A percentile compares a stretch with the other conserved stretches of the same genome.
Evolutionary conservation across 2,797 vertebrate genomes (phyloP).

Genomic region (Florisuga fusca): DNA sequence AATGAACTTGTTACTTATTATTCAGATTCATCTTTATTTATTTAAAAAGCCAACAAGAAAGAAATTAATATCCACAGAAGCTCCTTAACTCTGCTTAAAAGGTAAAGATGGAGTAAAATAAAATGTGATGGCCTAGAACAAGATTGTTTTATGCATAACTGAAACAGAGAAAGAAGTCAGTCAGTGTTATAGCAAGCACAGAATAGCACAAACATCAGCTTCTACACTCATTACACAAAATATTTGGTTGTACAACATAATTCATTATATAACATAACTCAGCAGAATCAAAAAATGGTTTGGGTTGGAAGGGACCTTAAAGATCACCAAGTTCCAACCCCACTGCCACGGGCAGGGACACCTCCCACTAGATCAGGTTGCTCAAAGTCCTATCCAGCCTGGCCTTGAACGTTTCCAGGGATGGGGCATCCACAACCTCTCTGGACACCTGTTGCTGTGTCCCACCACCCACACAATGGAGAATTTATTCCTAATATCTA

Average conservation of each 20-base stretch:
- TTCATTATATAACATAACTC: neutral
- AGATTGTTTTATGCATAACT: neutral
- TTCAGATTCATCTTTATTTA: neutral
- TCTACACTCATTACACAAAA: neutral
- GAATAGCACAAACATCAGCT: neutral
- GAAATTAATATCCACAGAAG: neutral
- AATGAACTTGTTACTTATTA: neutral
- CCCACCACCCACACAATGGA: no score
- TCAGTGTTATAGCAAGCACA: neutral
- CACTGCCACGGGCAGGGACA: no score
- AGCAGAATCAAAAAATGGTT: neutral
- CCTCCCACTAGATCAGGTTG: no score
- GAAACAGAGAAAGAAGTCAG: neutral
- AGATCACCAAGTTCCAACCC: no score
- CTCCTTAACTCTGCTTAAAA: neutral
- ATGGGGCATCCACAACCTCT: no score
- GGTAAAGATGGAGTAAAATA: neutral
- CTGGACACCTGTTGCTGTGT: no score
- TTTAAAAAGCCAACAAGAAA: neutral
- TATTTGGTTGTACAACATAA: neutral
- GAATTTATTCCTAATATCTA: no score
- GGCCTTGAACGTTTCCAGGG: no score
- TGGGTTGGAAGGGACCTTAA: no score
- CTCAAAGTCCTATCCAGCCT: no score
- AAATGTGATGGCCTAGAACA: neutral